Conservation (phyloP, 92 coral and sea anemone genomes). For the Virgularia gustaviana region DNA sequence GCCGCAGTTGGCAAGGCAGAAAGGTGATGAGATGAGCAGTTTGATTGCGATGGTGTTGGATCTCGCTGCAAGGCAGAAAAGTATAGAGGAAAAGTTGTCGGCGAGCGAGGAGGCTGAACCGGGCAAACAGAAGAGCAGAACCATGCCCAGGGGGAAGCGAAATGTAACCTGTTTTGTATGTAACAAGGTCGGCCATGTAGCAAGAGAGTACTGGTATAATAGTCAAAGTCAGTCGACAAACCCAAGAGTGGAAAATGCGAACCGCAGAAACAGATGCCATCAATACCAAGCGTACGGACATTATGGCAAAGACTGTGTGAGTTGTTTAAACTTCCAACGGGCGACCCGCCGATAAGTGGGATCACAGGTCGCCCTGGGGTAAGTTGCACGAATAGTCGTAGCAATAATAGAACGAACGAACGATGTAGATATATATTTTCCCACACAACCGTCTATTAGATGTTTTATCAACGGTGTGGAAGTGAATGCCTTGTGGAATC, state of each 20-base stretch:
- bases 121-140: background rate
- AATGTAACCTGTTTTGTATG: background rate
- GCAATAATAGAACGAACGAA: too few relatives aligned
- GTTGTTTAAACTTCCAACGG: too few relatives aligned
- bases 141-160: background rate
- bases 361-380: background rate
- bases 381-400: background rate
- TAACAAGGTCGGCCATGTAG: background rate
- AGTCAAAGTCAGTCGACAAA: background rate
- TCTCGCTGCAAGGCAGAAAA: too few relatives aligned
- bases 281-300: too few relatives aligned
- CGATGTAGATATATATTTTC: background rate
- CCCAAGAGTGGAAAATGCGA: background rate
- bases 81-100: too few relatives aligned
- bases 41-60: constrained; percentile 6
- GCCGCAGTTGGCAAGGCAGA: background rate
- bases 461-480: background rate
- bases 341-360: background rate
- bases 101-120: too few relatives aligned
- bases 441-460: background rate
- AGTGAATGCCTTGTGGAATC: background rate
- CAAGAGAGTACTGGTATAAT: background rate
- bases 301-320: too few relatives aligned
- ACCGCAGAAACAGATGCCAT: background rate
- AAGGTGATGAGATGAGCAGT: constrained; percentile 4